Evolutionary conservation across 2,797 vertebrate genomes (phyloP), one percentile per base, ranked within the genome.

Genomic region (Jordanella pulchra): DNA sequence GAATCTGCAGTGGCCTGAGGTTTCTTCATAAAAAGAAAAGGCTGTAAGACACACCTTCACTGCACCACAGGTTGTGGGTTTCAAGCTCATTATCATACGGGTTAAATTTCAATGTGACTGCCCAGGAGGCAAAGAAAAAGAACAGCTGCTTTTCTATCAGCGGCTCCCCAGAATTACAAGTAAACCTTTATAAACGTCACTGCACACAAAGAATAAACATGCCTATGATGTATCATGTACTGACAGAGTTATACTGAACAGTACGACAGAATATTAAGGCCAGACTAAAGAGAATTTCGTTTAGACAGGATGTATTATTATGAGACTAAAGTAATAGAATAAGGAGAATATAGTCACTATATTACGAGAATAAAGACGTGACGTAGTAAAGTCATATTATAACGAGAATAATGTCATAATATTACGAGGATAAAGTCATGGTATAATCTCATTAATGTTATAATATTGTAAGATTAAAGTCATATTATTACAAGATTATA

Each of bases 31-130:
- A 14, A 71, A 28, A 15, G 27, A 30, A 42, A 28, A 42, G 7
- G 63, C 61, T 80, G n/a, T 11, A 30, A 82, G 72, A 75, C 80
- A 50, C 84, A 72, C 80, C 86, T 85, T 79, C 28, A 39, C 44
- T 65, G 47, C 66, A 65, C 73, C 5, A 2, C 44, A 4, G 76
- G 79, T 79, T 77, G 65, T 75, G n/a, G 39, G 32, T 82, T 84
- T 81, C 47, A 30, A 44, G 35, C 67, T 81, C 74, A 81, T 82
- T 67, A 75, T 79, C 65, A 77, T 48, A 70, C 23, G 0, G 65
- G 45, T 81, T 75, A 42, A 72, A 75, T 80, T 71, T 67, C 47
- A 35, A 39, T 55, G 30, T 63, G 80, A 78, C 65, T 79, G 84
- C 74, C 77, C 81, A 77, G 68, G 71, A 73, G 83, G 87, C 82